These are phyloP conservation scores for Baccha elongata DNA, from an alignment of 2,888 invertebrate genomes.

Conservation along the genomic window DNA sequence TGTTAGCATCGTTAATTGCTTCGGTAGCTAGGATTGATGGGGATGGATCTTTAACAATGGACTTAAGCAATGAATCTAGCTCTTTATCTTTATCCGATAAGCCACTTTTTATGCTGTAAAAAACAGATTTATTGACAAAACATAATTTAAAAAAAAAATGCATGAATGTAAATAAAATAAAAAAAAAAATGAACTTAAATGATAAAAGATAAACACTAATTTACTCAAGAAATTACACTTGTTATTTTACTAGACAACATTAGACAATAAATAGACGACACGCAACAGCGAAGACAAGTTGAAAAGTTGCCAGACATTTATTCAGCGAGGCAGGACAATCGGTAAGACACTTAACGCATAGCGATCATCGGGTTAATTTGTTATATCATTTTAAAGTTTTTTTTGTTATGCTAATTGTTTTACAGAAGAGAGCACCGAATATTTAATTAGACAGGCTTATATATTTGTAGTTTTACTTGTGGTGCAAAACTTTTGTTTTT, in stretches of 20 bases:
- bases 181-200: constrained; percentile 13
- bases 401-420: constrained; percentile 30
- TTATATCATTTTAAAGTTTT: constrained; percentile 49
- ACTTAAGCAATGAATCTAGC: constrained; percentile 90
- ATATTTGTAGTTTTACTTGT: neutral
- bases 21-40: constrained; percentile 84
- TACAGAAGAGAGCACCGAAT: constrained; percentile 2
- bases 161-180: constrained; percentile 24
- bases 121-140: constrained; percentile 63
- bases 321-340: constrained; percentile 49
- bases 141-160: constrained; percentile 38
- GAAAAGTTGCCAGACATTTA: constrained; percentile 61
- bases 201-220: constrained; percentile 46
- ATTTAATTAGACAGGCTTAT: constrained; percentile 23
- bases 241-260: constrained; percentile 47
- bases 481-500: neutral
- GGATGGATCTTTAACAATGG: constrained; percentile 87
- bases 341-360: constrained; percentile 46
- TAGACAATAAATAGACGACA: constrained; percentile 1
- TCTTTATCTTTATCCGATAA: constrained; percentile 85
- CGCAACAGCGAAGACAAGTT: constrained; percentile 44
- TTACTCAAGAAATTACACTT: constrained; percentile 49
- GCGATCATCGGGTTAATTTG: constrained; percentile 54
- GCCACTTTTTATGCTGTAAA: constrained; percentile 82
- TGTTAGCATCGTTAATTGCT: constrained; percentile 84